phyloP scores from a whole-genome alignment of 1,140 invertebrate species.

The Adoxophyes honmai region DNA sequence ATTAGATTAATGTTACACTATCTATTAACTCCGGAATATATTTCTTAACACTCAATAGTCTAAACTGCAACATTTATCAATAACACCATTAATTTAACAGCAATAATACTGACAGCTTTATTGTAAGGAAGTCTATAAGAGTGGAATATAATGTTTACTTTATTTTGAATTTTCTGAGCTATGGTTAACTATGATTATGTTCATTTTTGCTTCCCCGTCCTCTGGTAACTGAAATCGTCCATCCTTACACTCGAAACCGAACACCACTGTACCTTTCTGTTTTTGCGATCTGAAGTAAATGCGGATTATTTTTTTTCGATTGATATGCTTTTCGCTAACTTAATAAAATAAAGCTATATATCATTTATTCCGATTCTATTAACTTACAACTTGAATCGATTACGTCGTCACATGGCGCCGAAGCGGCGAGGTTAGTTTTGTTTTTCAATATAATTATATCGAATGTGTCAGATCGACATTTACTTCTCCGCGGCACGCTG shows the following conservation, averaged over 20 bases:
- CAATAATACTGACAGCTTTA: constrained; percentile 55
- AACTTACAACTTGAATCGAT: not conserved
- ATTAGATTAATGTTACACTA: constrained; percentile 43
- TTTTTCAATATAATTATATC: not conserved
- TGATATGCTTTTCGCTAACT: constrained; percentile 22
- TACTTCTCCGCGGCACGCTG: constrained; percentile 35
- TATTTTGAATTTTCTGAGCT: constrained; percentile 31
- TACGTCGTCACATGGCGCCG: not conserved
- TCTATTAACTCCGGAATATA: constrained; percentile 51
- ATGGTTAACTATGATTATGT: constrained; percentile 22
- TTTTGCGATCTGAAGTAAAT: constrained; percentile 56
- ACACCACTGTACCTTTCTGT: constrained; percentile 41
- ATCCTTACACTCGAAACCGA: constrained; percentile 57
- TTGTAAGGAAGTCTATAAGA: constrained; percentile 30
- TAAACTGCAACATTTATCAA: constrained; percentile 46
- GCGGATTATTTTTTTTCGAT: constrained; percentile 27
- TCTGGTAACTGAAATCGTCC: constrained; percentile 66
- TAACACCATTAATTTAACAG: constrained; percentile 43
- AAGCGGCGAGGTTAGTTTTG: not conserved
- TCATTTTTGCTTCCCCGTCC: constrained; percentile 69
- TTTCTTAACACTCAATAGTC: constrained; percentile 51
- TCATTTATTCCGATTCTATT: constrained; percentile 7
- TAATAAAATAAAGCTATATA: constrained; percentile 14
- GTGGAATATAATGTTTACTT: constrained; percentile 45
- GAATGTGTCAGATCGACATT: constrained; percentile 44